Evolutionary conservation across 2,888 invertebrate genomes (phyloP).

Genomic region (Amiota minor): DNA sequence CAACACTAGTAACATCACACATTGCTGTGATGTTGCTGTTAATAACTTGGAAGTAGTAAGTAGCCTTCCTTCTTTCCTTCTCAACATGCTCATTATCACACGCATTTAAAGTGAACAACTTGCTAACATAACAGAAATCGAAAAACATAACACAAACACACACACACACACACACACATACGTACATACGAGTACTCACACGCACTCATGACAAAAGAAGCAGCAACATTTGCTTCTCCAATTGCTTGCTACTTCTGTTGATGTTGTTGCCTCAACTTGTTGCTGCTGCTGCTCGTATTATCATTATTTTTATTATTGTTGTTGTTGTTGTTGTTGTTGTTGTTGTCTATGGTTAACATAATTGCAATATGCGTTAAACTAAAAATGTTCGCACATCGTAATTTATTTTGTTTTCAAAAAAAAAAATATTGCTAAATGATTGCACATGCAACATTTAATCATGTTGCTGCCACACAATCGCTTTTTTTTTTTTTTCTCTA

Average conservation of each 20-base stretch:
- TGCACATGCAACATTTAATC: conserved; percentile 12
- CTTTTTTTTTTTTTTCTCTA: too few relatives aligned
- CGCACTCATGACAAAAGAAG: neutral
- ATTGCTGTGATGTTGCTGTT: conserved; percentile 47
- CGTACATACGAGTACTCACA: neutral
- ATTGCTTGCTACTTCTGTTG: neutral
- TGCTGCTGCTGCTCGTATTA: conserved; percentile 47
- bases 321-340: too few relatives aligned
- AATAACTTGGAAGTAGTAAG: conserved; percentile 34
- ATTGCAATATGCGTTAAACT: conserved; percentile 39
- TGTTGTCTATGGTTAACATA: conserved; percentile 36
- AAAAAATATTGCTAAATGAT: conserved; percentile 18
- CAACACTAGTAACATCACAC: neutral
- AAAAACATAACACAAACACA: neutral
- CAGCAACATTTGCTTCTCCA: neutral
- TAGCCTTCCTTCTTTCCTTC: conserved; percentile 41
- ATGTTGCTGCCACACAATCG: neutral
- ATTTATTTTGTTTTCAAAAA: conserved; percentile 44
- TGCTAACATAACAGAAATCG: neutral
- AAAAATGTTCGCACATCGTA: conserved; percentile 61
- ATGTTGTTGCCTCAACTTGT: too few relatives aligned
- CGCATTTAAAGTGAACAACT: conserved; percentile 47
- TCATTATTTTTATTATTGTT: conserved; percentile 49
- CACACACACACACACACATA: neutral
- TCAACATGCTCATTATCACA: conserved; percentile 58